phyloP scores from a whole-genome alignment of 92 coral and sea anemone genomes.

The Porites lobata region DNA sequence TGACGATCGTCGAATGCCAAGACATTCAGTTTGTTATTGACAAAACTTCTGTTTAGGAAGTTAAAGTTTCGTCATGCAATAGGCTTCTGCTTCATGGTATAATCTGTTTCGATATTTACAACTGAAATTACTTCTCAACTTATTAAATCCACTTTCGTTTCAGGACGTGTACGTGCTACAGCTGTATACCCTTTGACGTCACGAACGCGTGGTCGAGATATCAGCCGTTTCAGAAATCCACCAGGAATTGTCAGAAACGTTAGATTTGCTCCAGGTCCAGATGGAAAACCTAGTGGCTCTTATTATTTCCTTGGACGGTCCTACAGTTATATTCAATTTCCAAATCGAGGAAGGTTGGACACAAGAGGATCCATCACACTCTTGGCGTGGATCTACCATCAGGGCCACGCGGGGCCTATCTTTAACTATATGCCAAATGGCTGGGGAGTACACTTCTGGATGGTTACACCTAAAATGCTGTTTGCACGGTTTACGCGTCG shows the following conservation, averaged over 20 bases:
- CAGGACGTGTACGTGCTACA: conserved; percentile 37
- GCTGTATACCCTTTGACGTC: conserved; percentile 75
- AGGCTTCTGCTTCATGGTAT: too few species aligned
- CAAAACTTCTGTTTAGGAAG: too few species aligned
- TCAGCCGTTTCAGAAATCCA: conserved; percentile 67
- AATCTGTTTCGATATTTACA: too few species aligned
- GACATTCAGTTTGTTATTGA: too few species aligned
- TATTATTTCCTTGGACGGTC: conserved; percentile 61
- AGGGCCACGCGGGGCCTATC: background rate
- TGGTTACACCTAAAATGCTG: background rate
- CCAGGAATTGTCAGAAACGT: conserved; percentile 55
- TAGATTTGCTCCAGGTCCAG: conserved; percentile 67
- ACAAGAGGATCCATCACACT: background rate
- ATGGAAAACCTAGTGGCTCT: conserved; percentile 55
- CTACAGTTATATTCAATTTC: conserved; percentile 74
- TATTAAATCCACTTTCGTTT: background rate
- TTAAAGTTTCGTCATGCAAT: too few species aligned
- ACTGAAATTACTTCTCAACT: too few species aligned
- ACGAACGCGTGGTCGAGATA: conserved; percentile 59
- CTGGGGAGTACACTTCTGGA: conserved; percentile 10
- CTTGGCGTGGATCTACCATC: conserved; percentile 1
- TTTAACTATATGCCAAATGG: conserved; percentile 12
- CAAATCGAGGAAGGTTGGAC: conserved; percentile 54
- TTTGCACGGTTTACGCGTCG: background rate
- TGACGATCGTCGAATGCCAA: too few species aligned